Conservation (phyloP, 1,140 invertebrate species). For the Drosophila lowei region DNA sequence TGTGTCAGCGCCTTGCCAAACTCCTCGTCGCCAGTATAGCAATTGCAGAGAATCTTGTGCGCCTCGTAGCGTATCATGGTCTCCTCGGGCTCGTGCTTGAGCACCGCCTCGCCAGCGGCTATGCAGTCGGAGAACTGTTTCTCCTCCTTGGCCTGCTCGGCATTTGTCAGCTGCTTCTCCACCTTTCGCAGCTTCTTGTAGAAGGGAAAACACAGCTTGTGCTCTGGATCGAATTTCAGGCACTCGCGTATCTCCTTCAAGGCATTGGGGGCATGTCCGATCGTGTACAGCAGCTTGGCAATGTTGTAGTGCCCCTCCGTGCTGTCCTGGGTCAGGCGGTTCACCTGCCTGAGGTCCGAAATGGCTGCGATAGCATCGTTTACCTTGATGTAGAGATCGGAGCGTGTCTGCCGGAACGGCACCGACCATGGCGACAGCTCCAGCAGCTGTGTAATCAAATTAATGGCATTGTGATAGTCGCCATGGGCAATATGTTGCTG, state of each 20-base stretch:
- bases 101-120: slow-evolving; percentile 87
- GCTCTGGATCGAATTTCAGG: slow-evolving; percentile 98
- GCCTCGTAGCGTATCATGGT: slow-evolving; percentile 90
- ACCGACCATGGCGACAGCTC: slow-evolving; percentile 96
- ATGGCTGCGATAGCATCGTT: slow-evolving; percentile 95
- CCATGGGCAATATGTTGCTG: slow-evolving; percentile 87
- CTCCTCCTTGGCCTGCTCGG: slow-evolving; percentile 88
- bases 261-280: slow-evolving; percentile 96
- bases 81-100: slow-evolving; percentile 88
- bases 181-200: slow-evolving; percentile 99
- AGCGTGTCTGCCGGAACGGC: slow-evolving; percentile 91
- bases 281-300: slow-evolving; percentile 92
- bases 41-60: slow-evolving; percentile 89
- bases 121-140: slow-evolving; percentile 91
- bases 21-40: slow-evolving; percentile 89
- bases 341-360: slow-evolving; percentile 94
- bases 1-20: slow-evolving; percentile 87
- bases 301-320: slow-evolving; percentile 94
- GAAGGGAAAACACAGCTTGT: slow-evolving; percentile 97
- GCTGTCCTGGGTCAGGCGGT: slow-evolving; percentile 95
- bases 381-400: slow-evolving; percentile 90
- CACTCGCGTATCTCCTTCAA: slow-evolving; percentile 98
- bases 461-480: slow-evolving; percentile 89
- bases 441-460: slow-evolving; percentile 89
- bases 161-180: slow-evolving; percentile 92